Evolutionary conservation across 2,113 vertebrate species (phyloP).

Genomic region (Semicossyphus pulcher): DNA sequence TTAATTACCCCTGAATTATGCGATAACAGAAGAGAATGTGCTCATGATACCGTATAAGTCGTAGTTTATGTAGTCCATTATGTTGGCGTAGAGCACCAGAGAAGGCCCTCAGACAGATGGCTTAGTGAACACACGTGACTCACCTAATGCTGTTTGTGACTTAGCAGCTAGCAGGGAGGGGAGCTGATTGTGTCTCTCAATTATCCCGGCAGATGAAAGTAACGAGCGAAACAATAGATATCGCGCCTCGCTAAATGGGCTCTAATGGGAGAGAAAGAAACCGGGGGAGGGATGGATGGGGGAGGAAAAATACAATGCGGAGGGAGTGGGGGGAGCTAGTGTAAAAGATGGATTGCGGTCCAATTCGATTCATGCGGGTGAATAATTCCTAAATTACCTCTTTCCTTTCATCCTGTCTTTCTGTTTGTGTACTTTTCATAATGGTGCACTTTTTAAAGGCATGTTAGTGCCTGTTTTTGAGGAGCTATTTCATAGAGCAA

Average conservation of each 20-base stretch:
- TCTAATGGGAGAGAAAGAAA: slow-evolving; percentile 68
- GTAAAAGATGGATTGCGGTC: slow-evolving; percentile 14
- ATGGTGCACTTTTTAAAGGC: slow-evolving; percentile 25
- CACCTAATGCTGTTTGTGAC: slow-evolving; percentile 63
- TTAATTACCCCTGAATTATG: slow-evolving; percentile 63
- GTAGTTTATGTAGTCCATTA: slow-evolving; percentile 48
- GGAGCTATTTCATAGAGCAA: background rate
- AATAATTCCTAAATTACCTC: slow-evolving; percentile 50
- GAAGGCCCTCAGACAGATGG: slow-evolving; percentile 61
- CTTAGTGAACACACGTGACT: slow-evolving; percentile 54
- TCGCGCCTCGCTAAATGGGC: slow-evolving; percentile 63
- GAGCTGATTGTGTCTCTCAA: slow-evolving; percentile 72
- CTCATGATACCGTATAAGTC: slow-evolving; percentile 52
- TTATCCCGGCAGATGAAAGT: slow-evolving; percentile 74
- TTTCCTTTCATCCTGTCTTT: slow-evolving; percentile 50
- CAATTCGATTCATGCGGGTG: slow-evolving; percentile 33
- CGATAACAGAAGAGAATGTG: slow-evolving; percentile 55
- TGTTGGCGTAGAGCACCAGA: slow-evolving; percentile 25
- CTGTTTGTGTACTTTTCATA: slow-evolving; percentile 14
- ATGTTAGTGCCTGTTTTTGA: slow-evolving; percentile 7
- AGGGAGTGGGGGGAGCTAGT: background rate
- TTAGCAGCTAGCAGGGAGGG: slow-evolving; percentile 58
- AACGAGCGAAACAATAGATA: slow-evolving; percentile 74
- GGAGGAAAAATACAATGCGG: background rate
- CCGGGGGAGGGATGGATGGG: slow-evolving; percentile 17